These are phyloP conservation scores for Ophiodon elongatus DNA, from an alignment of 2,113 vertebrate species.

Conservation along the genomic window DNA sequence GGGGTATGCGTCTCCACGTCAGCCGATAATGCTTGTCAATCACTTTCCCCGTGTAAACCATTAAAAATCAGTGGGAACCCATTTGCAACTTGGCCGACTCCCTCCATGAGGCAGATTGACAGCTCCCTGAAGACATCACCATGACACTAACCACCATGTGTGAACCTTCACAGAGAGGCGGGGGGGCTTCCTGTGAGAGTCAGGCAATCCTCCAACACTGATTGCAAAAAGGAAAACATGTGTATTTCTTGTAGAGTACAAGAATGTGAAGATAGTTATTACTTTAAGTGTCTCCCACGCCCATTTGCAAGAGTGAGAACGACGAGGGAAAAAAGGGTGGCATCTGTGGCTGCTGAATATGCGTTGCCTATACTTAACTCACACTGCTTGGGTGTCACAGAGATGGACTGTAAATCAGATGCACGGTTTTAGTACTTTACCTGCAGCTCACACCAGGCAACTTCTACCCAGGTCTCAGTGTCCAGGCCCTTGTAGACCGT, in stretches of 20 bases:
- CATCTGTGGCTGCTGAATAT: neutral
- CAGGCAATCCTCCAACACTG: conserved; percentile 22
- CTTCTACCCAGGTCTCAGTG: conserved; percentile 96
- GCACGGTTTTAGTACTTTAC: conserved; percentile 77
- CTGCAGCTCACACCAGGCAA: conserved; percentile 98
- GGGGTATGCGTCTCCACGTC: neutral
- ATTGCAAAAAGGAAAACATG: neutral
- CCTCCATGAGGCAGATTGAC: conserved; percentile 42
- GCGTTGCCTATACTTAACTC: neutral
- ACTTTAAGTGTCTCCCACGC: neutral
- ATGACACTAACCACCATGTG: conserved; percentile 37
- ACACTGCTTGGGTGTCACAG: neutral
- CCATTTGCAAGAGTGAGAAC: neutral
- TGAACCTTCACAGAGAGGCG: conserved; percentile 16
- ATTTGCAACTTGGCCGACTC: conserved; percentile 50
- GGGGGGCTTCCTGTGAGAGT: conserved; percentile 37
- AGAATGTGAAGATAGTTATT: neutral
- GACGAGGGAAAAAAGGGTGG: neutral
- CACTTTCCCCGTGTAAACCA: conserved; percentile 40
- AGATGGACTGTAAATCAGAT: neutral
- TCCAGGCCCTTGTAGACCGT: conserved; percentile 97
- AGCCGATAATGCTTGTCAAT: conserved; percentile 43
- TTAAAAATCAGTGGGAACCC: conserved; percentile 51
- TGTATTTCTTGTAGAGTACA: neutral
- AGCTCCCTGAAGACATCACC: conserved; percentile 57